Conservation (phyloP, 1,140 invertebrate genomes). For the Drosophila fuyamai region DNA sequence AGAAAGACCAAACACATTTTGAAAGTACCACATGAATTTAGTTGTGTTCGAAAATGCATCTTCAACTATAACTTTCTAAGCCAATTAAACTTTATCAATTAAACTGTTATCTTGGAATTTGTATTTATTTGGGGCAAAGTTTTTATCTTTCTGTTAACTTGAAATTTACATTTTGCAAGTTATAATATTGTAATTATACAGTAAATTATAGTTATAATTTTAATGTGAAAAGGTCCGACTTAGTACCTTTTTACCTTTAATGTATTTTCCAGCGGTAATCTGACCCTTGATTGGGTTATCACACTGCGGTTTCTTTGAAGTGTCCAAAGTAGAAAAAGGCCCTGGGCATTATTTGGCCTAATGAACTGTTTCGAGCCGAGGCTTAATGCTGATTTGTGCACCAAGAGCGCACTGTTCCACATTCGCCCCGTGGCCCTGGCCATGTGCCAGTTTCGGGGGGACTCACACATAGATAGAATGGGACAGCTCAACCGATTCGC, state of each 20-base stretch:
- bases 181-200: no score
- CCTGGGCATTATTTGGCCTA: slow-evolving; percentile 46
- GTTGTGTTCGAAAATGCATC: neutral
- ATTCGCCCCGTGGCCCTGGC: slow-evolving; percentile 52
- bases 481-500: slow-evolving; percentile 47
- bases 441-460: slow-evolving; percentile 55
- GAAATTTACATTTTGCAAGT: no score
- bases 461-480: slow-evolving; percentile 2
- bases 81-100: no score
- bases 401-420: slow-evolving; percentile 50
- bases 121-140: no score
- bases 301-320: slow-evolving; percentile 47
- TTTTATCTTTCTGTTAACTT: no score
- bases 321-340: slow-evolving; percentile 12
- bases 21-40: neutral
- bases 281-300: slow-evolving; percentile 13
- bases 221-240: no score
- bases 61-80: no score
- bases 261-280: neutral
- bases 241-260: neutral
- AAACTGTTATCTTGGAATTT: no score
- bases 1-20: neutral
- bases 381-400: slow-evolving; percentile 75
- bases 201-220: no score
- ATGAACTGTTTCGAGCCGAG: slow-evolving; percentile 53